Base-by-base conservation (phyloP, 2,888 invertebrate genomes). In the Saturnia japonica region DNA sequence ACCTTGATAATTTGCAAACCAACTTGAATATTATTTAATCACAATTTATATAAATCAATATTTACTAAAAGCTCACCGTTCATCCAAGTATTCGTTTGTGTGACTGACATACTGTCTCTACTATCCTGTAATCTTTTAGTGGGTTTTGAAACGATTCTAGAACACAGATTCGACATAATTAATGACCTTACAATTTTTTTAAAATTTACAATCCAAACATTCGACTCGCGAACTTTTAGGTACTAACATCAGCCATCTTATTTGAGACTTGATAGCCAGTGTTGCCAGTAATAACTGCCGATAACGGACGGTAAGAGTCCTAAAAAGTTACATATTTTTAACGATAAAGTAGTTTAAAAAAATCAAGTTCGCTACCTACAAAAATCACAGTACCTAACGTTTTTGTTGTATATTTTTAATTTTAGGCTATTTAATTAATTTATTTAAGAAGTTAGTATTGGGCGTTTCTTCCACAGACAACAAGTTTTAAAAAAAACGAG, bases 31-130 rank as follows among this genome's bases (percentile, higher is more conserved):
- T 74, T 78, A 75, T 73, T 75, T 11, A 22, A 25, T 60, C 57
- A 60, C 28, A 60, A 60, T 60, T 28, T 3, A 60, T 80, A 74
- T 80, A 83, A 84, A 86, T 88, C 87, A 86, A 88, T 86, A 87
- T 86, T 87, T 86, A 83, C 82, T 78, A 80, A 78, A 76, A 81
- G 82, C 96, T 96, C 95, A 97, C 97, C 97, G 90, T 97, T 97
- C 95, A 97, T 96, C 97, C 97, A 97, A 83, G 97, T 95, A 89
- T 96, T 97, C 62, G 97, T 96, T 94, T 97, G 97, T 70, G 96
- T 96, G 80, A 97, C 96, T 75, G 96, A 95, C 95, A 97, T 96
- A 85, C 84, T 90, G 76, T 97, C 97, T 86, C 96, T 87, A 83
- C 95, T 95, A 86, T 97, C 97, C 85, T 96, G 96, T 88, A 96